Evolutionary conservation across 1,140 invertebrate species (phyloP).

Genomic region (Drosophila pachea): DNA sequence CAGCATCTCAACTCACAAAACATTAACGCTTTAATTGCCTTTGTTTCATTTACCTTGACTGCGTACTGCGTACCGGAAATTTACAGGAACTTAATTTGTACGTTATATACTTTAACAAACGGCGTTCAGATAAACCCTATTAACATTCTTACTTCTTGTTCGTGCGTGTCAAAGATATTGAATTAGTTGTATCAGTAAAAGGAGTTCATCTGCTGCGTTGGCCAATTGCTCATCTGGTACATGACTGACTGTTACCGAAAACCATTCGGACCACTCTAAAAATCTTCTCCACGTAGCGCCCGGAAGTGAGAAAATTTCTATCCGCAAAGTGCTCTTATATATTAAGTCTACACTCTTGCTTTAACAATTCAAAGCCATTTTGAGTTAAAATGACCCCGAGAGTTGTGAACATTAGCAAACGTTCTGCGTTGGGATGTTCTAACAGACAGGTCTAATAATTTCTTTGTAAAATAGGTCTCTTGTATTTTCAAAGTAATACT

Average conservation of each 20-base stretch:
- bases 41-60: conserved; percentile 71
- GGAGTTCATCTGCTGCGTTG: conserved; percentile 3
- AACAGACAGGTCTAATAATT: no score
- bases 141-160: conserved; percentile 31
- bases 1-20: conserved; percentile 51
- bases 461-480: no score
- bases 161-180: conserved; percentile 60
- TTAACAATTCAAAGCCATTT: no score
- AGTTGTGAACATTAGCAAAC: no score
- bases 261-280: no score
- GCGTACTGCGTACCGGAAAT: conserved; percentile 59
- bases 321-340: no score
- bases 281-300: no score
- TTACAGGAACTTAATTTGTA: conserved; percentile 75
- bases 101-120: conserved; percentile 21
- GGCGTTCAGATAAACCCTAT: conserved; percentile 1
- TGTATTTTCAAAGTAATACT: no score
- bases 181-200: conserved; percentile 58
- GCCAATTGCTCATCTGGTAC: conserved; percentile 4
- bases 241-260: background rate
- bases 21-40: conserved; percentile 69
- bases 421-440: no score
- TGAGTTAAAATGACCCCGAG: no score
- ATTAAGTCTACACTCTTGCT: no score
- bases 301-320: no score